Evolutionary conservation across 1,140 invertebrate genomes (phyloP).

Genomic region (Chrysopa pallens): DNA sequence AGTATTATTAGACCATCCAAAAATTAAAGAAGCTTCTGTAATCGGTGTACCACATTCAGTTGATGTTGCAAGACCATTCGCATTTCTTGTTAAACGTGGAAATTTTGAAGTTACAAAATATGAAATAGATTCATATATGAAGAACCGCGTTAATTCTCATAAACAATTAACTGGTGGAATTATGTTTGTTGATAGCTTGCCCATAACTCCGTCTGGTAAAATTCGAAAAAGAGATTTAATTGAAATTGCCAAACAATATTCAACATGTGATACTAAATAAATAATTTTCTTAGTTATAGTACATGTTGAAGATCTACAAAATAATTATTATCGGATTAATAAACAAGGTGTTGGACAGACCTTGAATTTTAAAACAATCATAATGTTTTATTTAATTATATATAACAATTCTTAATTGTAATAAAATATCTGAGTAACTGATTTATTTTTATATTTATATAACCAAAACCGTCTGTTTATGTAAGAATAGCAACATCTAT

Average conservation of each 20-base stretch:
- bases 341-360: no score
- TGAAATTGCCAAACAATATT: conserved; percentile 1
- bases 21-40: conserved; percentile 42
- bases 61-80: conserved; percentile 39
- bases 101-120: conserved; percentile 19
- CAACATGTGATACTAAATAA: no score
- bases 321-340: no score
- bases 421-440: no score
- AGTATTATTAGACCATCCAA: conserved; percentile 36
- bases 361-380: no score
- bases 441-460: no score
- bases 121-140: conserved; percentile 23
- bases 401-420: no score
- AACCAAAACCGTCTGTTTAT: no score
- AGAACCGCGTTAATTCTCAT: conserved; percentile 3
- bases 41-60: conserved; percentile 37
- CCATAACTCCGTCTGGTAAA: conserved; percentile 24
- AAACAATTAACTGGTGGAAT: conserved; percentile 24
- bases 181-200: conserved; percentile 22
- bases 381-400: no score
- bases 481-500: no score
- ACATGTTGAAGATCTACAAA: no score
- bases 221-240: conserved; percentile 20
- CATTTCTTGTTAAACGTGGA: conserved; percentile 32
- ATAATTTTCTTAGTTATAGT: no score